Conservation (phyloP, 2,113 vertebrate species). For the Pachycephala philippinensis region DNA sequence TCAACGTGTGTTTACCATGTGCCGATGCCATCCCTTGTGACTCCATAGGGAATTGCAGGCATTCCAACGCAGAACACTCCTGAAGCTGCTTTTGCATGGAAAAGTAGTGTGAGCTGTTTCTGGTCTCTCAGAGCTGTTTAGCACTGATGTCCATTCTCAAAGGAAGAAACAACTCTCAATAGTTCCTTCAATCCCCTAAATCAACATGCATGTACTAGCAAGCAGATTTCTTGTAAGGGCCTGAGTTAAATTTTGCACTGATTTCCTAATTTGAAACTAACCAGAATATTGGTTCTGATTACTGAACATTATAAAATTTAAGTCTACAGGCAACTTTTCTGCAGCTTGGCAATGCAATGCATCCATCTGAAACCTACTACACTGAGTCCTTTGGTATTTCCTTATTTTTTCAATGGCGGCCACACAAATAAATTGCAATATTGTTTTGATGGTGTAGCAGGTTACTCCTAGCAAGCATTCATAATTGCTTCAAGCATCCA, state of each 20-base stretch:
- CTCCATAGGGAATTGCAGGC: neutral
- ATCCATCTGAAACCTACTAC: neutral
- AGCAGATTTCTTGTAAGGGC: neutral
- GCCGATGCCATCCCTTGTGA: neutral
- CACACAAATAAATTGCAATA: neutral
- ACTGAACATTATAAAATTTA: neutral
- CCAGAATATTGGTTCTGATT: neutral
- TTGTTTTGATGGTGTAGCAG: neutral
- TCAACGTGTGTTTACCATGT: neutral
- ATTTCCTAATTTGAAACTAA: conserved; percentile 9
- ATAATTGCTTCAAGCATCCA: neutral
- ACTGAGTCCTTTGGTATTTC: neutral
- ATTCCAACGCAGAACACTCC: neutral
- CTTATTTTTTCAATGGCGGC: neutral
- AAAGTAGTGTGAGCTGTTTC: neutral
- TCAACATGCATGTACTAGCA: neutral
- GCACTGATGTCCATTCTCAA: neutral
- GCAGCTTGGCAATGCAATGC: neutral
- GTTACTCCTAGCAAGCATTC: neutral
- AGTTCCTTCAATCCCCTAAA: neutral
- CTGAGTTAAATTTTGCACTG: neutral
- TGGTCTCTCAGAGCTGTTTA: neutral
- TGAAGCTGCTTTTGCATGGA: neutral
- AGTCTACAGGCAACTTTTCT: neutral
- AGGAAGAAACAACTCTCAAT: neutral